Conservation (phyloP, 2,888 invertebrate genomes). For the Ceramica pisi region DNA sequence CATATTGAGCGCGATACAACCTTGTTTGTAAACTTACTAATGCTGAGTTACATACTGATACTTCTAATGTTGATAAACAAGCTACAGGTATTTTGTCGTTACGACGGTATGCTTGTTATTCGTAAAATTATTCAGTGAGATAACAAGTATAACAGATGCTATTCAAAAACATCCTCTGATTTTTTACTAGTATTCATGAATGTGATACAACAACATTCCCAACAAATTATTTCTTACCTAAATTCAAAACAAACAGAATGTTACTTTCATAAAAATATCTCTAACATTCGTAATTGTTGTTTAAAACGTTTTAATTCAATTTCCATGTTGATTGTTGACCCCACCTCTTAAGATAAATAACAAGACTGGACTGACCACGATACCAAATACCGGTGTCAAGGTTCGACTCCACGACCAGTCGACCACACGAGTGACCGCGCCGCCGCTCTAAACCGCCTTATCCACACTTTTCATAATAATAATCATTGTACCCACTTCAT, state of each 20-base stretch:
- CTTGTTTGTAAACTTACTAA: slow-evolving; percentile 1
- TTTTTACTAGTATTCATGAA: neutral
- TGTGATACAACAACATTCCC: neutral
- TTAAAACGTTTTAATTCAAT: slow-evolving; percentile 23
- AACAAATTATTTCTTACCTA: neutral
- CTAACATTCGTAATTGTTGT: neutral
- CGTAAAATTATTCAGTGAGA: neutral
- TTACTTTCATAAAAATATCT: slow-evolving; percentile 6
- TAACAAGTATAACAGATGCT: neutral
- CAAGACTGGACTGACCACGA: slow-evolving; percentile 55
- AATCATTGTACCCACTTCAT: neutral
- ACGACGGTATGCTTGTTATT: neutral
- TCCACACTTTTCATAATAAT: slow-evolving; percentile 40
- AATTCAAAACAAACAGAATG: neutral
- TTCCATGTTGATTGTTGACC: slow-evolving; percentile 28
- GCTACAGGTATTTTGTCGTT: slow-evolving; percentile 1
- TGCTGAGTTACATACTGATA: neutral
- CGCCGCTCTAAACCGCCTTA: slow-evolving; percentile 47
- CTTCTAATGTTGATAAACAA: neutral
- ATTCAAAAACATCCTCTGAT: slow-evolving; percentile 12
- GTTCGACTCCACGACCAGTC: slow-evolving; percentile 61
- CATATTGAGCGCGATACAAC: neutral
- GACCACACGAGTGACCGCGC: slow-evolving; percentile 49
- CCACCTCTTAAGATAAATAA: slow-evolving; percentile 43
- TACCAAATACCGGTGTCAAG: slow-evolving; percentile 67